Evolutionary conservation across 2,888 invertebrate species (phyloP).

Genomic region (Gastrophysa polygoni): DNA sequence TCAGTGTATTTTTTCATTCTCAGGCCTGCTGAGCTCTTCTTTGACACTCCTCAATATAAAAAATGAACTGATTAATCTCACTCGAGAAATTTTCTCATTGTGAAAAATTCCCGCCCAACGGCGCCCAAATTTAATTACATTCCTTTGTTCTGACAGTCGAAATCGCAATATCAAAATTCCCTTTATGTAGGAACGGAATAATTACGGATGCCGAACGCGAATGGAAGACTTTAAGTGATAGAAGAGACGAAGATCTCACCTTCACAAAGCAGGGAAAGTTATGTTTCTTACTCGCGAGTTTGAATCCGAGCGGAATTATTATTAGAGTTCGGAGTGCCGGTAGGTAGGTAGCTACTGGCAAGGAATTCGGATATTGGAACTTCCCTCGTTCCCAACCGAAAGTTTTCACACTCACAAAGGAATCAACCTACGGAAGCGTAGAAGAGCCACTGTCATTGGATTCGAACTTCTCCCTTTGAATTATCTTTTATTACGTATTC

Average conservation of each 20-base stretch:
- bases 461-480: too few species aligned
- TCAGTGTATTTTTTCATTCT: too few species aligned
- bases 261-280: background rate
- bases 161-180: slow-evolving; percentile 1
- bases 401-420: background rate
- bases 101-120: background rate
- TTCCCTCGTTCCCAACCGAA: background rate
- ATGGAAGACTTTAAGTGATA: slow-evolving; percentile 1
- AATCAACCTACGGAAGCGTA: too few species aligned
- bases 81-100: background rate
- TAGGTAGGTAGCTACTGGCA: background rate
- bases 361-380: background rate
- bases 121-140: background rate
- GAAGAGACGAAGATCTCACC: background rate
- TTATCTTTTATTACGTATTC: too few species aligned
- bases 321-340: background rate
- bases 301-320: background rate
- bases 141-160: slow-evolving; percentile 1
- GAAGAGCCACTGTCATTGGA: too few species aligned
- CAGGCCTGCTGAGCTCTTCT: background rate
- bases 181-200: slow-evolving; percentile 1
- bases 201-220: background rate
- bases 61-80: background rate
- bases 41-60: background rate
- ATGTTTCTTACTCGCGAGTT: background rate